Base-by-base conservation (phyloP, 2,888 invertebrate genomes). In the Alloscopus bannaensis region DNA sequence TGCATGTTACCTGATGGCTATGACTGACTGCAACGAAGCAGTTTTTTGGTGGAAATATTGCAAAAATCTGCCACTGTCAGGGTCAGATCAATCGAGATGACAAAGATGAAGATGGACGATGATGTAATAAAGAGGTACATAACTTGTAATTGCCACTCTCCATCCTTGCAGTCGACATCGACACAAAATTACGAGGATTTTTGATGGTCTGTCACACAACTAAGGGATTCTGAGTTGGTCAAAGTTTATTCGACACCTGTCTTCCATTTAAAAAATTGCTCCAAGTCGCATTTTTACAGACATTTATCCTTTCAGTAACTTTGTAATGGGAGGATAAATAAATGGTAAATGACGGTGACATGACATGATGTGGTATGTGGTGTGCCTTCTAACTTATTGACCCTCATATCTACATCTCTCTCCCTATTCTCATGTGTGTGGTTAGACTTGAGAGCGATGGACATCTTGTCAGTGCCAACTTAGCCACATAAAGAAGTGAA, bases 41-140 rank as follows among this genome's bases (percentile, higher is more conserved):
- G n/a, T n/a, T n/a, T n/a, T n/a, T n/a, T n/a, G n/a, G n/a, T n/a
- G n/a, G n/a, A n/a, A n/a, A n/a, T n/a, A n/a, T n/a, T n/a, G n/a
- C n/a, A 22, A 36, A 13, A 36, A 31, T 31, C 59, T 59, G 59
- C 59, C 59, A 59, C 59, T 59, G 59, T 18, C 59, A 59, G 59
- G 59, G 59, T 59, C 59, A 59, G n/a, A 29, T 16, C 55, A 26
- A 24, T n/a, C n/a, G n/a, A n/a, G n/a, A n/a, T 59, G 59, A 59
- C 59, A 59, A n/a, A 22, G 36, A 36, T 36, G 52, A 52, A 52
- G 52, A 52, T 22, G 52, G 24, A 52, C 52, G n/a, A 59, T 59
- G 59, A 59, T 59, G 31, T 59, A 59, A 52, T 52, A 47, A n/a
- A n/a, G n/a, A 52, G 13, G 45, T 52, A 52, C 18, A 13, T 16